Evolutionary conservation across 2,113 vertebrate species (phyloP), one percentile per base, ranked within the genome.

Genomic region (Anoplopoma fimbria): DNA sequence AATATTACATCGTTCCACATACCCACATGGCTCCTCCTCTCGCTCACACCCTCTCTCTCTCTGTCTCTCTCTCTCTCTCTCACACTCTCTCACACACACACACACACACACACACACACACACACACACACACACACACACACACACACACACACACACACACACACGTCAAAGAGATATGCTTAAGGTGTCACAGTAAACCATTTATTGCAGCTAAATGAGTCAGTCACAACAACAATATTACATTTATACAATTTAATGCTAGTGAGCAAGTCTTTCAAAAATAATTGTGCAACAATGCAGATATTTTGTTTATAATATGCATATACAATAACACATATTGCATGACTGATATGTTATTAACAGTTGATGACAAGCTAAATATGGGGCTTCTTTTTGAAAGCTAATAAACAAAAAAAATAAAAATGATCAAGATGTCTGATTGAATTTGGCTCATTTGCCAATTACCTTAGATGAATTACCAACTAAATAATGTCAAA

Each of bases 1-100:
- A 95, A 95, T 95, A 94, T 95, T 95, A 87, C 91, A 95, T 95
- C 42, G 77, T 82, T 86, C 83, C 81, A 89, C 87, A 91, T 84
- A 87, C 64, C 73, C 79, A 76, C 71, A 69, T 76, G 84, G 79
- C 87, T 79, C 88, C 79, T 88, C 87, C 85, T 83, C 76, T 69
- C 31, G 36, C 47, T 40, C 45, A 63, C 38, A n/a, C 25, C 13
- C 31, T 2, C 33, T 15, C 23, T 58, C 25, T 55, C 53, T 15
- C 47, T 55, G 27, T 9, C 31, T 9, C 64, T 42, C 33, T 7
- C 31, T 2, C n/a, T n/a, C n/a, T n/a, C n/a, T n/a, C n/a, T n/a
- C n/a, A n/a, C n/a, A n/a, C n/a, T n/a, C n/a, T n/a, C n/a, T n/a
- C n/a, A n/a, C n/a, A n/a, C n/a, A n/a, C n/a, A n/a, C n/a, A n/a